A percentile compares a stretch with the other conserved stretches of the same genome.
These are phyloP conservation scores for Heliocidaris tuberculata DNA, from an alignment of 35 echinoderm and acorn worm genomes.

Conservation along the genomic window DNA sequence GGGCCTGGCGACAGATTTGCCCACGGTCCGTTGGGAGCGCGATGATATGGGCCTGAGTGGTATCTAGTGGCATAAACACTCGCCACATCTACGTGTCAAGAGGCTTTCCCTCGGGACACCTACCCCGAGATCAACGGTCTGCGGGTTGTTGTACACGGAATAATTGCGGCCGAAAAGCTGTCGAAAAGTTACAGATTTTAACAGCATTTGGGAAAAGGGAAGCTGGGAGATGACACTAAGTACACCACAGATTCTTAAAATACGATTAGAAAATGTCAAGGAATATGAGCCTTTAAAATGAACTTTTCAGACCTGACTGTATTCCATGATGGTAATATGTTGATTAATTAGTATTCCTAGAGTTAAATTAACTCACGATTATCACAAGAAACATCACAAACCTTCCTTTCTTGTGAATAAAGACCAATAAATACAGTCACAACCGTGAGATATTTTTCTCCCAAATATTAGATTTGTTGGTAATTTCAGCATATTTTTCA, in stretches of 20 bases:
- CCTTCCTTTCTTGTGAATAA: not conserved
- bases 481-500: no score
- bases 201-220: not conserved
- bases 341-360: not conserved
- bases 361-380: not conserved
- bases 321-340: not conserved
- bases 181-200: constrained; percentile 17
- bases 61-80: constrained; percentile 10
- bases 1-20: not conserved
- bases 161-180: constrained; percentile 2
- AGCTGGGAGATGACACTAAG: not conserved
- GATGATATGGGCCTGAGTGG: not conserved
- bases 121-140: not conserved
- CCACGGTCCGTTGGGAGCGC: not conserved
- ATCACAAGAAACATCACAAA: not conserved
- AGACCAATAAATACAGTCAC: not conserved
- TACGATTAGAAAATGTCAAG: not conserved
- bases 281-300: not conserved
- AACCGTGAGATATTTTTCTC: no score
- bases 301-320: not conserved
- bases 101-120: not conserved
- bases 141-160: not conserved
- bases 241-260: not conserved
- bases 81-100: not conserved
- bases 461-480: no score